Percentiles rank a stretch among this genome's conserved stretches.
phyloP scores from a whole-genome alignment of 2,113 vertebrate species.

The Odocoileus virginianus region DNA sequence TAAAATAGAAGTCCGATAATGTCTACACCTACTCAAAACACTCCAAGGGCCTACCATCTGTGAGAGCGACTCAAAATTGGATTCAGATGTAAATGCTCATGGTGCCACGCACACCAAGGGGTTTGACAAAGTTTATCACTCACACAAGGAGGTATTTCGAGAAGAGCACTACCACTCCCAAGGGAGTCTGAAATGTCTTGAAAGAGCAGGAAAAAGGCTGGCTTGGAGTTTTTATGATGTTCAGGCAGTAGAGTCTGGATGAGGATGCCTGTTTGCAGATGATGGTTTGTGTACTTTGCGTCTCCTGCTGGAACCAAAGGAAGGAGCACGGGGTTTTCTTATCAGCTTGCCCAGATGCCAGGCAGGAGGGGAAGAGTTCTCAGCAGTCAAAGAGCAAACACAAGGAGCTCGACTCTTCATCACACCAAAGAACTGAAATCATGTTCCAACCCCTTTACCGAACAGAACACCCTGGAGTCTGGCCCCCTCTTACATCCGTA shows the following conservation, averaged over 20 bases:
- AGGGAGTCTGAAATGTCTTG: background rate
- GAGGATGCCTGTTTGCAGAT: background rate
- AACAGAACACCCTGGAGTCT: rapidly evolving
- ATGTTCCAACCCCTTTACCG: background rate
- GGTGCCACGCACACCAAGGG: rapidly evolving
- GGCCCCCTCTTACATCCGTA: no score
- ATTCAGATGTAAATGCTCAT: background rate
- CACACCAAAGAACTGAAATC: background rate
- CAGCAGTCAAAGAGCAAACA: background rate
- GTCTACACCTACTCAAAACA: background rate
- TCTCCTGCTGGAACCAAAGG: background rate
- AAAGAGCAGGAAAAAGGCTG: background rate
- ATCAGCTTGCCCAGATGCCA: background rate
- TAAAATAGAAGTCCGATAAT: background rate
- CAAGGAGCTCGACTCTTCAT: background rate
- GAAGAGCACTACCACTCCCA: background rate
- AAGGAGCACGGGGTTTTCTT: rapidly evolving
- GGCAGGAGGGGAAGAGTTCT: background rate
- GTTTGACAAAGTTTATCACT: background rate
- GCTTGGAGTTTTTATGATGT: background rate
- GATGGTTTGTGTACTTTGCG: background rate
- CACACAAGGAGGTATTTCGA: background rate
- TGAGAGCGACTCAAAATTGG: background rate
- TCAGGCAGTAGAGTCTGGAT: no score
- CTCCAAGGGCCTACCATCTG: background rate